Evolutionary conservation across 2,888 invertebrate genomes (phyloP).

Genomic region (Xestobium rufovillosum): DNA sequence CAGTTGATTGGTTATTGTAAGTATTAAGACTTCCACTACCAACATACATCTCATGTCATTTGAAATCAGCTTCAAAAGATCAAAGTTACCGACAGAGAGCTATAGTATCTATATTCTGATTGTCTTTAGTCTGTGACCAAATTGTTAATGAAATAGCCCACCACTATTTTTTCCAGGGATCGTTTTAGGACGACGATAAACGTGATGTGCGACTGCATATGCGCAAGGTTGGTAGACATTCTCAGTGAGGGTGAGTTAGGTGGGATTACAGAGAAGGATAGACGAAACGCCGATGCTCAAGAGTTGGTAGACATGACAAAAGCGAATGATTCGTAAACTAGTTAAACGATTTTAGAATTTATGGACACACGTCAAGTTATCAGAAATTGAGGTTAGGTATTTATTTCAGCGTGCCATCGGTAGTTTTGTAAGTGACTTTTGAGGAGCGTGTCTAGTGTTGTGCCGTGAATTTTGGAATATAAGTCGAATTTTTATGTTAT

Average conservation of each 20-base stretch:
- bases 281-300: slow-evolving; percentile 50
- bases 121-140: too few species aligned
- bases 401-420: slow-evolving; percentile 13
- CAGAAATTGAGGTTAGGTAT: slow-evolving; percentile 5
- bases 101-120: too few species aligned
- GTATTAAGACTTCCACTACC: too few species aligned
- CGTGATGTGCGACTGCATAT: slow-evolving; percentile 91
- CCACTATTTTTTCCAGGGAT: slow-evolving; percentile 54
- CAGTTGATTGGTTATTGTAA: slow-evolving; percentile 90
- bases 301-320: slow-evolving; percentile 55
- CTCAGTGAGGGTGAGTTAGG: slow-evolving; percentile 69
- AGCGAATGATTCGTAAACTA: slow-evolving; percentile 16
- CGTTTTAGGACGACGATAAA: slow-evolving; percentile 86
- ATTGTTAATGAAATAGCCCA: too few species aligned
- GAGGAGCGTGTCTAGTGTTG: too few species aligned
- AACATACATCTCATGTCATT: slow-evolving; percentile 5
- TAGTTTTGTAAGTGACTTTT: too few species aligned
- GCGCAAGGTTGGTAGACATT: slow-evolving; percentile 84
- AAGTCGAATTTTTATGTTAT: too few species aligned
- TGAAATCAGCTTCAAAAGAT: too few species aligned
- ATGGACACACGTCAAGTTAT: too few species aligned
- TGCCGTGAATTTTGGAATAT: too few species aligned
- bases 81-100: too few species aligned
- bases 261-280: slow-evolving; percentile 39
- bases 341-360: too few species aligned